phyloP scores from a whole-genome alignment of 1,140 invertebrate species.

The Megalopta genalis region DNA sequence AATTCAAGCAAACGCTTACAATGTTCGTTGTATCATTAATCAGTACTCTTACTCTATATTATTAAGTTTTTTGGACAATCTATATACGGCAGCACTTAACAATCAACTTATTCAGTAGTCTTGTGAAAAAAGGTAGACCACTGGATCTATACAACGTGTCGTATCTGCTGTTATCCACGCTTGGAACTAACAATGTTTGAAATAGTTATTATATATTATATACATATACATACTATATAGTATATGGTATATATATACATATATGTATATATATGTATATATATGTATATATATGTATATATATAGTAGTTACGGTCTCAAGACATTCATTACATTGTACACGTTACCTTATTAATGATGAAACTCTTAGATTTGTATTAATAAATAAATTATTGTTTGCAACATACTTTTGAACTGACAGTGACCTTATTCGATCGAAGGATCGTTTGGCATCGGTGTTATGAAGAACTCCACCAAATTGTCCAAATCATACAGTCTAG shows the following conservation, averaged over 20 bases:
- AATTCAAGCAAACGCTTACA: slow-evolving; percentile 49
- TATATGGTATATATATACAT: slow-evolving; percentile 12
- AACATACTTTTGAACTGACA: slow-evolving; percentile 39
- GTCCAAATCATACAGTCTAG: slow-evolving; percentile 75
- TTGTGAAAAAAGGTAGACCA: slow-evolving; percentile 20
- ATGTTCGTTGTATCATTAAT: slow-evolving; percentile 63
- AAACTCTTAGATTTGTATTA: slow-evolving; percentile 53
- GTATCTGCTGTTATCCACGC: slow-evolving; percentile 34
- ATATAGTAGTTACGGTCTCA: slow-evolving; percentile 35
- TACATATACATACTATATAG: neutral
- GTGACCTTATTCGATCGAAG: slow-evolving; percentile 62
- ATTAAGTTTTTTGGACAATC: slow-evolving; percentile 57
- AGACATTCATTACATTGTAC: slow-evolving; percentile 50
- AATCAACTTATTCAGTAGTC: slow-evolving; percentile 33
- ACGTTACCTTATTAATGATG: slow-evolving; percentile 30
- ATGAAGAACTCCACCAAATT: slow-evolving; percentile 78
- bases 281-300: too few relatives aligned
- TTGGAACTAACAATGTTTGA: slow-evolving; percentile 36
- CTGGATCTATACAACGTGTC: slow-evolving; percentile 43
- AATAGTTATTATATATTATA: slow-evolving; percentile 19
- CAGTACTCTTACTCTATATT: slow-evolving; percentile 52
- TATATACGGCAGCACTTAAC: slow-evolving; percentile 31
- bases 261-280: too few relatives aligned
- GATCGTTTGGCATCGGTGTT: slow-evolving; percentile 71
- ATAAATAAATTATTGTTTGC: slow-evolving; percentile 70